Evolutionary conservation across 2,113 vertebrate species (phyloP).

Genomic region (Mobula birostris): DNA sequence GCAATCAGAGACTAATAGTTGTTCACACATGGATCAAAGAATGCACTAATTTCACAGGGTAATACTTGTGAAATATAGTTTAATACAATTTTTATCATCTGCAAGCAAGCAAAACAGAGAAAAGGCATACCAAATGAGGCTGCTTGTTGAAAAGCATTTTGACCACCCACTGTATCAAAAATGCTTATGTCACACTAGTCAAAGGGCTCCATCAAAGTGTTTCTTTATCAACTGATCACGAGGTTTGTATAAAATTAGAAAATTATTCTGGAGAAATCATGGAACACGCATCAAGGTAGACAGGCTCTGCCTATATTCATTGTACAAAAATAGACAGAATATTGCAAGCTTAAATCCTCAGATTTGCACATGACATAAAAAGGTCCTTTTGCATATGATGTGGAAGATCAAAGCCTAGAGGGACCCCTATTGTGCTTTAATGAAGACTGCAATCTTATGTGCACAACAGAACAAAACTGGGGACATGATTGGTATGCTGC

Average conservation of each 20-base stretch:
- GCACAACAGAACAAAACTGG: slow-evolving; percentile 57
- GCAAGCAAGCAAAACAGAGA: slow-evolving; percentile 44
- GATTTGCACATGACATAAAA: slow-evolving; percentile 56
- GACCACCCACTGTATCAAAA: slow-evolving; percentile 75
- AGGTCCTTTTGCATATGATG: slow-evolving; percentile 64
- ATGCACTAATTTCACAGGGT: slow-evolving; percentile 61
- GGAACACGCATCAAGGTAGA: slow-evolving; percentile 4
- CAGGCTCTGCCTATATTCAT: slow-evolving; percentile 29
- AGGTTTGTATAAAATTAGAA: slow-evolving; percentile 56
- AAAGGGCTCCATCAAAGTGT: slow-evolving; percentile 64
- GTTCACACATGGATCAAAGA: slow-evolving; percentile 86
- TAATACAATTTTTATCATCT: slow-evolving; percentile 25
- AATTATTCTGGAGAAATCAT: neutral
- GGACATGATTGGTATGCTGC: slow-evolving; percentile 45
- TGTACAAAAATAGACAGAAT: slow-evolving; percentile 40
- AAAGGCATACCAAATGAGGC: slow-evolving; percentile 70
- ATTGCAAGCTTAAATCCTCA: slow-evolving; percentile 54
- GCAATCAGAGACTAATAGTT: slow-evolving; percentile 84
- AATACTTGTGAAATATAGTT: slow-evolving; percentile 34
- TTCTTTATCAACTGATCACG: slow-evolving; percentile 69
- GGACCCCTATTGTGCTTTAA: slow-evolving; percentile 88
- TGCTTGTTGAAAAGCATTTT: slow-evolving; percentile 64
- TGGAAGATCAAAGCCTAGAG: slow-evolving; percentile 86
- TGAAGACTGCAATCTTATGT: slow-evolving; percentile 76
- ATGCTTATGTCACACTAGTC: slow-evolving; percentile 70